A percentile compares a stretch with the other conserved stretches of the same genome.
phyloP scores from a whole-genome alignment of 2,888 invertebrate species.

The Notodonta ziczac region DNA sequence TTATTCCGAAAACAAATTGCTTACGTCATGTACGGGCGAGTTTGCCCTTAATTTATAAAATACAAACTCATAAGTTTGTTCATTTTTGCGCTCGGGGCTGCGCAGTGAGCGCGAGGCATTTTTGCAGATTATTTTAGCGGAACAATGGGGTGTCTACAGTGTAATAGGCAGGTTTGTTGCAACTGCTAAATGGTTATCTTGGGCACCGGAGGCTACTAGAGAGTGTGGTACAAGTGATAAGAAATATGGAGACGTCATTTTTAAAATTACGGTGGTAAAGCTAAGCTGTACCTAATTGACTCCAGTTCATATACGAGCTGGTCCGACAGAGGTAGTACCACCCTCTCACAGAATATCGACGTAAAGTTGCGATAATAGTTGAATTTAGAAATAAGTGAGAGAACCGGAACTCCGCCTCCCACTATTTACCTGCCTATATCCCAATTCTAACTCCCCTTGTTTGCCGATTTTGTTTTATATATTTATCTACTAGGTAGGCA shows the following conservation, averaged over 20 bases:
- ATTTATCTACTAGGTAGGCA: no score
- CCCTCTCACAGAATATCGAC: no score
- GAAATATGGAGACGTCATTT: background rate
- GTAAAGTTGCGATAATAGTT: no score
- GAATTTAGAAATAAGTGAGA: no score
- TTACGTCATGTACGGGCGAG: constrained; percentile 5
- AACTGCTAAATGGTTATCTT: constrained; percentile 81
- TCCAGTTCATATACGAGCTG: no score
- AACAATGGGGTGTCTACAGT: constrained; percentile 69
- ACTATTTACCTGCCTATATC: no score
- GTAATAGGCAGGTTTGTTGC: constrained; percentile 76
- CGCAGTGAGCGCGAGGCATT: constrained; percentile 48
- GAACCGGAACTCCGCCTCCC: no score
- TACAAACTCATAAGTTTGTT: constrained; percentile 11
- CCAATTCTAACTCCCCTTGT: no score
- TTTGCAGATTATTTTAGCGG: constrained; percentile 69
- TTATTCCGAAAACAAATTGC: constrained; percentile 11
- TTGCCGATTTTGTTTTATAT: no score
- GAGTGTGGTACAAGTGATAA: constrained; percentile 41
- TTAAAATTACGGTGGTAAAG: constrained; percentile 4
- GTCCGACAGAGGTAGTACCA: no score
- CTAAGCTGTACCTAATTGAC: no score
- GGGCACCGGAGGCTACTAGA: constrained; percentile 62
- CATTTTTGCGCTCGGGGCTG: constrained; percentile 16
- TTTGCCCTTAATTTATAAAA: constrained; percentile 21